Evolutionary conservation across 2,888 invertebrate species (phyloP).

Genomic region (Pseudanteris insignis): DNA sequence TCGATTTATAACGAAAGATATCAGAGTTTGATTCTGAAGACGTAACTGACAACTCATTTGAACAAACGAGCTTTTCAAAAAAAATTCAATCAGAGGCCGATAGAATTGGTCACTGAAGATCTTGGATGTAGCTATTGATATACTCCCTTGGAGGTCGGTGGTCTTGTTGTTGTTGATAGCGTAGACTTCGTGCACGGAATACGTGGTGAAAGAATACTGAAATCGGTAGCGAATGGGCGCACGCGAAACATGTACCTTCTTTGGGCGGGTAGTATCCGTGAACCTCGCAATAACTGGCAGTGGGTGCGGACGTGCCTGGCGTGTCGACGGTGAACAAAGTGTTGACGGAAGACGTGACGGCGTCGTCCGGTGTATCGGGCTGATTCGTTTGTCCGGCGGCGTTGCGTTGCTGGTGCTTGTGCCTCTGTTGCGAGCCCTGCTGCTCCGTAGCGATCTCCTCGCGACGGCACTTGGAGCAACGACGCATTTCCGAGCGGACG

Average conservation of each 20-base stretch:
- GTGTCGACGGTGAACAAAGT: constrained; percentile 70
- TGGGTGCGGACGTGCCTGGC: constrained; percentile 64
- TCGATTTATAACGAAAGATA: too few species aligned
- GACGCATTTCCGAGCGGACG: constrained; percentile 81
- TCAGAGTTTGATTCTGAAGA: too few species aligned
- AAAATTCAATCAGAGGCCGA: too few species aligned
- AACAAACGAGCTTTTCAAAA: too few species aligned
- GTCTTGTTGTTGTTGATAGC: too few species aligned
- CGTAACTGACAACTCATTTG: too few species aligned
- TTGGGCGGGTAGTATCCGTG: constrained; percentile 70
- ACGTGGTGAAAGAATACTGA: too few species aligned
- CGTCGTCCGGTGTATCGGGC: constrained; percentile 56
- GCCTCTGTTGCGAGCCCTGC: constrained; percentile 54
- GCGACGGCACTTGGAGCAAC: constrained; percentile 77
- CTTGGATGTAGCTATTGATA: too few species aligned
- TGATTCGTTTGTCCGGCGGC: constrained; percentile 46
- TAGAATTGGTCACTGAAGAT: too few species aligned
- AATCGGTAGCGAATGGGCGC: neutral
- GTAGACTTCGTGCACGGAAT: too few species aligned
- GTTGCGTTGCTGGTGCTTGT: constrained; percentile 54
- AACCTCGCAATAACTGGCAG: constrained; percentile 71
- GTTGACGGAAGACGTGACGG: constrained; percentile 61
- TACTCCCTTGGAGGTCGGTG: too few species aligned
- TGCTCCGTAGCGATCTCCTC: constrained; percentile 65
- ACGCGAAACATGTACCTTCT: constrained; percentile 71